These are phyloP conservation scores for Acholoe squamosa DNA, from an alignment of 2,888 invertebrate species.

Conservation along the genomic window DNA sequence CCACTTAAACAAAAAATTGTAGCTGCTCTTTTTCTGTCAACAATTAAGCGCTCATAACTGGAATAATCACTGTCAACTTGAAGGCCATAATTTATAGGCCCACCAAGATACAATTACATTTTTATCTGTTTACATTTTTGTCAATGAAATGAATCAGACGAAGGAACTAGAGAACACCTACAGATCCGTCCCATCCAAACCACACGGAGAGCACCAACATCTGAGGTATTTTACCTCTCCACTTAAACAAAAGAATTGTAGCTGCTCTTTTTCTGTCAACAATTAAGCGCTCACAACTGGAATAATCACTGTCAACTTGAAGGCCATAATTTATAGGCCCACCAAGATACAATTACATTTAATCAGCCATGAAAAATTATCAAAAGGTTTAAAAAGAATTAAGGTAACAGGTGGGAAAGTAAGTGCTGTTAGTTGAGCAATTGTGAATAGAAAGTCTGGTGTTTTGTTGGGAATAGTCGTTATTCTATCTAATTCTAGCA, in stretches of 20 bases:
- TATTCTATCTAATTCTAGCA: too few species aligned
- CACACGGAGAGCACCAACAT: too few species aligned
- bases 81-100: background rate
- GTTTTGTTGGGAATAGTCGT: too few species aligned
- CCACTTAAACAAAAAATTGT: background rate
- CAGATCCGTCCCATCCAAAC: too few species aligned
- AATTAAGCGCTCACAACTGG: background rate
- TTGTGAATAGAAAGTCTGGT: background rate
- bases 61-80: background rate
- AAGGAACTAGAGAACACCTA: too few species aligned
- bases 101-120: background rate
- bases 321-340: background rate
- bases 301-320: background rate
- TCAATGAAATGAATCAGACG: too few species aligned
- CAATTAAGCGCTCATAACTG: slow-evolving; percentile 10
- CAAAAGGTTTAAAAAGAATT: background rate
- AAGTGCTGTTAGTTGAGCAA: background rate
- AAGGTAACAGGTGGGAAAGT: background rate
- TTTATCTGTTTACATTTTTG: too few species aligned
- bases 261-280: background rate
- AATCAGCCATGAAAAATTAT: background rate
- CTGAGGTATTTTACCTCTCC: too few species aligned
- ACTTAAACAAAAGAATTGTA: background rate
- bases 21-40: background rate
- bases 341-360: background rate